Conservation (phyloP, 2,888 invertebrate species). For the Cephus pulcher region DNA sequence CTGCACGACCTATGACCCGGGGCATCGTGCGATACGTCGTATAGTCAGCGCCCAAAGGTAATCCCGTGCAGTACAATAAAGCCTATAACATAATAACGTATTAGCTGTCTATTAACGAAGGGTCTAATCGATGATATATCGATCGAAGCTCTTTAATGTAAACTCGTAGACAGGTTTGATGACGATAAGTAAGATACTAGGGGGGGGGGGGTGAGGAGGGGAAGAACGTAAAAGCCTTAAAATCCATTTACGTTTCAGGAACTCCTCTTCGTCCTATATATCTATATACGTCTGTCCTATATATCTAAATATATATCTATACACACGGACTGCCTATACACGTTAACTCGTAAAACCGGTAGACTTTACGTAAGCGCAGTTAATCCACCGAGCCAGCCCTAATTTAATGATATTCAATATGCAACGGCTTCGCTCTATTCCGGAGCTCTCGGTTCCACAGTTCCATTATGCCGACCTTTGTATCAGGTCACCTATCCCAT, state of each 20-base stretch:
- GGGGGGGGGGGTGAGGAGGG: slow-evolving; percentile 8
- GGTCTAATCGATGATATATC: neutral
- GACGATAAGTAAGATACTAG: neutral
- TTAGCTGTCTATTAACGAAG: neutral
- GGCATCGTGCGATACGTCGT: neutral
- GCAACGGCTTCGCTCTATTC: slow-evolving; percentile 23
- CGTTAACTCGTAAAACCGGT: slow-evolving; percentile 42
- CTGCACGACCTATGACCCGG: neutral
- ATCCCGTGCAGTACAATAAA: neutral
- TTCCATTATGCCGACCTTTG: slow-evolving; percentile 38
- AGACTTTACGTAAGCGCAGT: slow-evolving; percentile 37
- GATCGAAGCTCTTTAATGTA: neutral
- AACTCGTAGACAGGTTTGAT: neutral
- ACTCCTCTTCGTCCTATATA: neutral
- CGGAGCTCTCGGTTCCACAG: neutral
- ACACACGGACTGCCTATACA: slow-evolving; percentile 18
- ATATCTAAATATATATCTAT: neutral
- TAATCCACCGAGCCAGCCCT: slow-evolving; percentile 43
- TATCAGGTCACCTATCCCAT: slow-evolving; percentile 18
- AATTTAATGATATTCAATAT: slow-evolving; percentile 53
- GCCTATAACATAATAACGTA: neutral
- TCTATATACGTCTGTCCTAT: too few relatives aligned
- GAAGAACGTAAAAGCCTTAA: slow-evolving; percentile 14
- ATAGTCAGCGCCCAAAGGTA: neutral
- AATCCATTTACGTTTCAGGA: neutral